Percentiles rank a stretch among this genome's conserved stretches.
These are phyloP conservation scores for Ruditapes philippinarum DNA, from an alignment of 1,140 invertebrate genomes.

Conservation along the genomic window DNA sequence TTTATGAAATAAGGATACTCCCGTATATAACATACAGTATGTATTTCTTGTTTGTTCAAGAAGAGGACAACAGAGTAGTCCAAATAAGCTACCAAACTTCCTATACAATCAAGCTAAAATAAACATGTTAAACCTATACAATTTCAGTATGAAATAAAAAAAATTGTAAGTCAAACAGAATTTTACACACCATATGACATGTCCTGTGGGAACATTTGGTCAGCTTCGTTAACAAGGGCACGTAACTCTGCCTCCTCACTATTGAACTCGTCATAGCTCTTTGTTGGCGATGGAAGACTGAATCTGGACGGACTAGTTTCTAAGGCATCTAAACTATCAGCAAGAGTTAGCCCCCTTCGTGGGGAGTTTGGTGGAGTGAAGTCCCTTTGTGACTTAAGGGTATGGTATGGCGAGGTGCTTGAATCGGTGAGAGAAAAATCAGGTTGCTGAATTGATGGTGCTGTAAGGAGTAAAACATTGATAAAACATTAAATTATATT, in stretches of 20 bases:
- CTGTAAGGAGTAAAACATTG: neutral
- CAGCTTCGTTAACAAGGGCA: conserved; percentile 52
- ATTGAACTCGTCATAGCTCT: conserved; percentile 53
- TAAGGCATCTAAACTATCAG: conserved; percentile 45
- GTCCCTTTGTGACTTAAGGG: neutral
- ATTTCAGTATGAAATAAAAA: neutral
- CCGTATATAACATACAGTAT: no score
- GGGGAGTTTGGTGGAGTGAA: neutral
- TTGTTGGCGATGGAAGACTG: conserved; percentile 53
- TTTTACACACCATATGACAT: conserved; percentile 51
- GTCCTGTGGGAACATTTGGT: conserved; percentile 46
- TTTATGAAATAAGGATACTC: no score
- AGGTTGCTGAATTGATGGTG: conserved; percentile 12
- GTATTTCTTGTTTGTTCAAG: no score
- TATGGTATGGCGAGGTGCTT: neutral
- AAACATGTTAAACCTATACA: no score
- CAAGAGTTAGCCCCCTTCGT: conserved; percentile 44
- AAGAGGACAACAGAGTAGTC: neutral
- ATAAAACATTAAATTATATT: no score
- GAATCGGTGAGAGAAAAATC: neutral
- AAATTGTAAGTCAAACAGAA: neutral
- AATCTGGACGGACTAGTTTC: conserved; percentile 48
- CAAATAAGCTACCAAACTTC: neutral
- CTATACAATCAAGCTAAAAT: neutral
- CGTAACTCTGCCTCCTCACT: conserved; percentile 55